Conservation (phyloP, 2,888 invertebrate species). For the Scaptomyza parva region DNA sequence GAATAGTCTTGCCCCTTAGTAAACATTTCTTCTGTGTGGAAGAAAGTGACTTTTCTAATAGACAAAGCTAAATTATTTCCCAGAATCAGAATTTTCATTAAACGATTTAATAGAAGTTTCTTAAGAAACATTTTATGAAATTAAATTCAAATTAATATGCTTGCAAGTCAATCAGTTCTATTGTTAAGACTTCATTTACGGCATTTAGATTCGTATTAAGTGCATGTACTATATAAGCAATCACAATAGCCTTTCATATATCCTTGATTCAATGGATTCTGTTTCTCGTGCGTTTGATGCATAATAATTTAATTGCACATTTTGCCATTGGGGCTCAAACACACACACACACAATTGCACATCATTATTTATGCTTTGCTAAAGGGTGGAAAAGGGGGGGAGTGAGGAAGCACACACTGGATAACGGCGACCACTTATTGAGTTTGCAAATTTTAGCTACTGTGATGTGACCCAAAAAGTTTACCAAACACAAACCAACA, state of each 20-base stretch:
- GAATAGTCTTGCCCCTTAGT: too few relatives aligned
- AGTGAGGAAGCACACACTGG: neutral
- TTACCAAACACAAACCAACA: neutral
- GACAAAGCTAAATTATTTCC: neutral
- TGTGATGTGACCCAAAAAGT: conserved; percentile 24
- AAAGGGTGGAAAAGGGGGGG: neutral
- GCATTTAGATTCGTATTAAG: neutral
- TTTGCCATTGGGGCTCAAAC: conserved; percentile 46
- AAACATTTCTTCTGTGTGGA: too few relatives aligned
- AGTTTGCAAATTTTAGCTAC: conserved; percentile 49
- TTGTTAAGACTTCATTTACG: neutral
- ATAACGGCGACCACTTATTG: conserved; percentile 5
- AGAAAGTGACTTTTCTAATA: neutral
- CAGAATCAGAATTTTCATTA: neutral
- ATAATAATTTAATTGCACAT: conserved; percentile 66
- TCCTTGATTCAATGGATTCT: conserved; percentile 32
- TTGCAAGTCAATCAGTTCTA: neutral
- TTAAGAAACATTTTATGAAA: neutral
- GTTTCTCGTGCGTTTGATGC: conserved; percentile 48
- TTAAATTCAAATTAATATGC: neutral
- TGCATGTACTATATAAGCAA: too few relatives aligned
- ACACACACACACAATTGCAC: neutral
- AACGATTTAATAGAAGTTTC: neutral
- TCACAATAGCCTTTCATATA: conserved; percentile 6
- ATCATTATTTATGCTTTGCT: conserved; percentile 63